Evolutionary conservation across 2,888 invertebrate species (phyloP).

Genomic region (Tryphoninae sp.): DNA sequence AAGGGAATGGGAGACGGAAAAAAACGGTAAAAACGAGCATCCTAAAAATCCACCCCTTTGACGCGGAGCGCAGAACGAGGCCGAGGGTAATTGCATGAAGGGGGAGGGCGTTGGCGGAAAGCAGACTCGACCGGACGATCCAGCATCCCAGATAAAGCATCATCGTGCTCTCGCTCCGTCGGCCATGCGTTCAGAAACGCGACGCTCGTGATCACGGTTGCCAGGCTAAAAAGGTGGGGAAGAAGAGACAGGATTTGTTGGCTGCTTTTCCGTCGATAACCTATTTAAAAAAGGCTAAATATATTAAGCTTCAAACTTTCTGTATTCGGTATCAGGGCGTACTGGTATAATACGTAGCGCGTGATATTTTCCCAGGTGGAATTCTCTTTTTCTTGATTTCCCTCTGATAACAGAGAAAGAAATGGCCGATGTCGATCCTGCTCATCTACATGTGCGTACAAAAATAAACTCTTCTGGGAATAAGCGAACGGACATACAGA

Average conservation of each 20-base stretch:
- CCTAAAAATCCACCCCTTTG: constrained; percentile 53
- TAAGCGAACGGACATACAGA: background rate
- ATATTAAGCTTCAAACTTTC: constrained; percentile 32
- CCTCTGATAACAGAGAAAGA: background rate
- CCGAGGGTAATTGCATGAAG: constrained; percentile 51
- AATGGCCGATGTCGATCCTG: background rate
- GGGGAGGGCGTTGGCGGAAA: constrained; percentile 21
- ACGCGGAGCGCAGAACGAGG: constrained; percentile 39
- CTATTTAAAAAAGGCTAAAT: constrained; percentile 44
- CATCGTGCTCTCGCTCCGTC: constrained; percentile 48
- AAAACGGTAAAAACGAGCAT: constrained; percentile 20
- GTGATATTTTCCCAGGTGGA: background rate
- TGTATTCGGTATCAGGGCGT: constrained; percentile 13
- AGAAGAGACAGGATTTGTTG: constrained; percentile 3
- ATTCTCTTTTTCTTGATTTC: constrained; percentile 6
- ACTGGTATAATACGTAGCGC: constrained; percentile 2
- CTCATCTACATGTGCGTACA: background rate
- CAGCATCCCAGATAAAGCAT: constrained; percentile 42
- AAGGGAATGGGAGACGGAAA: constrained; percentile 4
- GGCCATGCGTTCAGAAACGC: constrained; percentile 43
- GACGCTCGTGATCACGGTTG: constrained; percentile 22
- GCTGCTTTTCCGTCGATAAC: constrained; percentile 26
- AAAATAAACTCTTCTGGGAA: background rate
- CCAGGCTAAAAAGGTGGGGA: constrained; percentile 25
- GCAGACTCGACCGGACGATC: constrained; percentile 26